Base-by-base conservation (phyloP, 2,113 vertebrate genomes). In the Antigone vipio region DNA sequence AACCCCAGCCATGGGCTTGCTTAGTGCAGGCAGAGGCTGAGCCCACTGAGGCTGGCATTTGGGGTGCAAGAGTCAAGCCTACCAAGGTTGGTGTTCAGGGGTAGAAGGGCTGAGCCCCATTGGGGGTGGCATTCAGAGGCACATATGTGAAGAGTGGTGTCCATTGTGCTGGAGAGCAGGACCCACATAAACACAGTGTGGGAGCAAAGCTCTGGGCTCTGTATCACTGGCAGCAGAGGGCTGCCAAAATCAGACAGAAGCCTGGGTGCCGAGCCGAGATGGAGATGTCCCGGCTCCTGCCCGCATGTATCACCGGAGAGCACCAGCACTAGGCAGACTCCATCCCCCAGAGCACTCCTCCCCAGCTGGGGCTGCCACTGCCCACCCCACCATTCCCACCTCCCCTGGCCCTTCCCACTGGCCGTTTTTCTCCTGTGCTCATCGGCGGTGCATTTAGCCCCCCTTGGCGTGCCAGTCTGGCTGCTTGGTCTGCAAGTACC, bases 111-210 rank as follows among this genome's bases (percentile, higher is more conserved):
- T 50, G 40, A 53, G 21, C 24, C 38, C 8, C 52, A 15, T 0
- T 0, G 35, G 8, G 18, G 18, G 7, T 84, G 40, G 17, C 38
- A 47, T 73, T 73, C 26, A 47, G 26, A 9, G 22, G 3, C 42
- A 35, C 64, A n/a, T 13, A 1, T 23, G 12, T 67, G 40, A 44
- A 49, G 49, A 60, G n/a, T 6, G 1, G 26, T 6, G 15, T 49
- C 30, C 18, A 0, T 11, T 55, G 32, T 2, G 2, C 34, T 42
- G n/a, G 32, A 62, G 59, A 79, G n/a, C n/a, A 47, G 59, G n/a
- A 60, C 22, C 9, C 21, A 17, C 45, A 15, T 16, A 10, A 4
- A 17, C 0, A 2, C 38, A 47, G 38, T 0, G 0, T 15, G 6
- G 59, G 60, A 74, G 30, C 53, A 79, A 55, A 40, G 30, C 23